A percentile compares a stretch with the other conserved stretches of the same genome.
Evolutionary conservation across 2,113 vertebrate species (phyloP).

Genomic region (Cyprinus carpio): DNA sequence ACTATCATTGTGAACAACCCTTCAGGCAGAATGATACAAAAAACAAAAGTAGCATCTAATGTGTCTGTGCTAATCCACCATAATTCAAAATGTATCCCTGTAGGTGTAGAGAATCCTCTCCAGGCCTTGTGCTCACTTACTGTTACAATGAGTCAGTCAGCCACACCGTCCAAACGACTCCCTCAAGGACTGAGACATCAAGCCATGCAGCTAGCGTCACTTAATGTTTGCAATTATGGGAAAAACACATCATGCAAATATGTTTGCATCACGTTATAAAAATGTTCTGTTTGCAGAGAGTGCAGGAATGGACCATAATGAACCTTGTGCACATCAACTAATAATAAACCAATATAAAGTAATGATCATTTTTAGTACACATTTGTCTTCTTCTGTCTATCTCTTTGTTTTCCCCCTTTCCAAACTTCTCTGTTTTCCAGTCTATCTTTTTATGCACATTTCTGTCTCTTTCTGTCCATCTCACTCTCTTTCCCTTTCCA

Average conservation of each 20-base stretch:
- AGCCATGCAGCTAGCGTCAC: background rate
- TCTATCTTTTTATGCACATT: background rate
- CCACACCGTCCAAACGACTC: slow-evolving; percentile 20
- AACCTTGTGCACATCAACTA: background rate
- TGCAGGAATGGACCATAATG: background rate
- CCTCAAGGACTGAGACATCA: background rate
- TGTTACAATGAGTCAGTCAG: slow-evolving; percentile 12
- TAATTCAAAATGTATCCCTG: background rate
- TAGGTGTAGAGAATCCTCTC: background rate
- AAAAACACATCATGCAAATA: background rate
- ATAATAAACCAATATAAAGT: background rate
- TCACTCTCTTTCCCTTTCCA: background rate
- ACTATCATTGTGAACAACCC: background rate
- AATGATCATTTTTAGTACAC: background rate
- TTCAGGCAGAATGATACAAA: background rate
- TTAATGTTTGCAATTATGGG: background rate
- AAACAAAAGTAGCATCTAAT: background rate
- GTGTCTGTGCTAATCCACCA: background rate
- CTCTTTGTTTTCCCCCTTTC: background rate
- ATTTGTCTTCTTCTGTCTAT: background rate
- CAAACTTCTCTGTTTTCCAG: background rate
- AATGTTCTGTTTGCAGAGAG: background rate
- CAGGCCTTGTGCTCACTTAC: background rate
- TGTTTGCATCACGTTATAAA: background rate
- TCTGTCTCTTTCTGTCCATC: background rate